Base-by-base conservation (phyloP, 2,113 vertebrate genomes). In the Chelonoidis abingdonii region DNA sequence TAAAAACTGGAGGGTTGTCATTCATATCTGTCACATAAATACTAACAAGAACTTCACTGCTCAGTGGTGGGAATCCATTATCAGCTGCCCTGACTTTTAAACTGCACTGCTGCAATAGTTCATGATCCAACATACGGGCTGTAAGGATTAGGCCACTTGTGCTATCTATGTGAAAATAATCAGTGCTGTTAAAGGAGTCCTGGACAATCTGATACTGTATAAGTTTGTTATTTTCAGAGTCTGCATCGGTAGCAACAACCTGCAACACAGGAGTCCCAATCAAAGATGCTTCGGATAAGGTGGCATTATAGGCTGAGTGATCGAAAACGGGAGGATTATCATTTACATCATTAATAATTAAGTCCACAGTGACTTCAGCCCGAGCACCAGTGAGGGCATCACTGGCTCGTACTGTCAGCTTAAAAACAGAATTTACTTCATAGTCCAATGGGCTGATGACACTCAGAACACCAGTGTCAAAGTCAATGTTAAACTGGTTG, bases 81-180 rank as follows among this genome's bases (percentile, higher is more conserved):
- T 99, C 99, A 0, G 98, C 99, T n/a, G 99, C 99, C 94, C 98
- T 98, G 92, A 99, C 99, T 93, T 98, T 98, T 92, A 99, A 98
- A 72, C 97, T 98, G 92, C 99, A 99, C 49, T 98, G 98, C 49
- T 99, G 99, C 53, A 99, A 97, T 35, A 98, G 91, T 84, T 99
- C 99, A 25, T 99, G 99, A 97, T 99, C 99, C 22, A 99, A 96
- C 98, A 99, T 98, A 22, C 99, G 98, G 0, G 99, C 99, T 9
- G 99, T 99, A 72, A 99, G 98, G 93, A 99, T 99, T 47, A 99
- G 97, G 75, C 99, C 99, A 75, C 99, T 99, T 92, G 98, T 98
- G 21, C 99, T 99, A 88, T 99, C 99, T 72, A 99, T 99, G 97
- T 99, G 99, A 92, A 99, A 99, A 93, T 99, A 99, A 86, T 99